Evolutionary conservation across 2,113 vertebrate genomes (phyloP).

Genomic region (Ceyx cyanopectus): DNA sequence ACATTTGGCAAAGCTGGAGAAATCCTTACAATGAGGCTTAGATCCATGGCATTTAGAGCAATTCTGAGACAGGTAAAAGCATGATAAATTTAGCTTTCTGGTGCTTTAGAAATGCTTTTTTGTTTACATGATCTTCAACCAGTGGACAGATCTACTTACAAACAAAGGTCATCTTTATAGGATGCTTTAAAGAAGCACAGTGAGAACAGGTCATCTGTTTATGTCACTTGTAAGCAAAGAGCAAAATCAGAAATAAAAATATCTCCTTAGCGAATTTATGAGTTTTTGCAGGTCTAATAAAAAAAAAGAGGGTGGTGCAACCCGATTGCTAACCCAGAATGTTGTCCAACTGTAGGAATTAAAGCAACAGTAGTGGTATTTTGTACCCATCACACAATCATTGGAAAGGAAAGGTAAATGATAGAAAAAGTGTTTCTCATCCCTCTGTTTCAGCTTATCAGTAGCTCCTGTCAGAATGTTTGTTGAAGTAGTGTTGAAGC

Average conservation of each 20-base stretch:
- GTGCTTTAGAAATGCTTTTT: neutral
- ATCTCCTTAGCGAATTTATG: neutral
- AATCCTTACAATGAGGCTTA: constrained; percentile 90
- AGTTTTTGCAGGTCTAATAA: neutral
- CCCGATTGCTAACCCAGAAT: neutral
- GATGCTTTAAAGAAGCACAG: neutral
- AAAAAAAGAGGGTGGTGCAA: neutral
- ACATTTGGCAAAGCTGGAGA: constrained; percentile 96
- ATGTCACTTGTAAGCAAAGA: neutral
- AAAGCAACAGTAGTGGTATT: neutral
- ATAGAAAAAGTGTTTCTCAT: neutral
- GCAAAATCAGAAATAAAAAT: neutral
- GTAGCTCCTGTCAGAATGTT: neutral
- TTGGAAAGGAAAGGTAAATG: neutral
- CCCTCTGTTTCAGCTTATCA: neutral
- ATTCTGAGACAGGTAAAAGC: constrained; percentile 93
- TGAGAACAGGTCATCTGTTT: neutral
- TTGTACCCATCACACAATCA: neutral
- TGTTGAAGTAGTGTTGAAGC: neutral
- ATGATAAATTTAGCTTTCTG: neutral
- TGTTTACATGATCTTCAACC: neutral
- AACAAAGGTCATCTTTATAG: neutral
- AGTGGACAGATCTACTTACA: neutral
- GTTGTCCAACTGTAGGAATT: neutral
- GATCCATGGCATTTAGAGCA: constrained; percentile 88